Conservation (phyloP, 1,140 invertebrate species). For the Dicyema japonicum region DNA sequence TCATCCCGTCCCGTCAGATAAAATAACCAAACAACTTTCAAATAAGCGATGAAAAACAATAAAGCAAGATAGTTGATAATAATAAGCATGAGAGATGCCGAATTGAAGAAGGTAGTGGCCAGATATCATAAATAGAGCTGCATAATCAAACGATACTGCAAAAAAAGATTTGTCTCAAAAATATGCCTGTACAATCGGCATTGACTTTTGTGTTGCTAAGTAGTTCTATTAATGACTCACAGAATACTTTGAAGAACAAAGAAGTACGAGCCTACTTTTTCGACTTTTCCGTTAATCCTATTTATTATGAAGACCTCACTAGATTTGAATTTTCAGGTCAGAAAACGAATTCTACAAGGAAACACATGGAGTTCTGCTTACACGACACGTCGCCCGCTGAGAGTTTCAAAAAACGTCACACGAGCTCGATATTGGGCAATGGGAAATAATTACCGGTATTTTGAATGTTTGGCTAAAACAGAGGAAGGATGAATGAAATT, state of each 20-base stretch:
- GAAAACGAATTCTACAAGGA: constrained; percentile 21
- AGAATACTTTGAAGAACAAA: constrained; percentile 13
- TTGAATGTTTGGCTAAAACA: constrained; percentile 17
- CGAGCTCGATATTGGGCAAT: constrained; percentile 18
- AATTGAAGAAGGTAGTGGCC: no score
- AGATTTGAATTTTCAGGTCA: constrained; percentile 8
- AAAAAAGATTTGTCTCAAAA: constrained; percentile 23
- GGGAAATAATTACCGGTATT: constrained; percentile 15
- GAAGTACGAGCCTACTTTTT: constrained; percentile 22
- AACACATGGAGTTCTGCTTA: constrained; percentile 14
- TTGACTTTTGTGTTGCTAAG: constrained; percentile 24
- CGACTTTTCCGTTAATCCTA: constrained; percentile 22
- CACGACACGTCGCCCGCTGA: constrained; percentile 12
- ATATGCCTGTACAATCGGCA: constrained; percentile 23
- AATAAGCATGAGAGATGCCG: no score
- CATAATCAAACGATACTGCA: constrained; percentile 23
- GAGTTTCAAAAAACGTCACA: constrained; percentile 11
- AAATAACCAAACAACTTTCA: no score
- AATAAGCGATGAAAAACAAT: no score
- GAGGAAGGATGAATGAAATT: constrained; percentile 15
- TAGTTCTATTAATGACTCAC: constrained; percentile 8
- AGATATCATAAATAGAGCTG: no score
- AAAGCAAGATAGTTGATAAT: no score
- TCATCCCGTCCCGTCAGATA: no score
- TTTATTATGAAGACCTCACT: constrained; percentile 20